phyloP scores from a whole-genome alignment of 2,113 vertebrate species.

The Leptobrachium ailaonicum region DNA sequence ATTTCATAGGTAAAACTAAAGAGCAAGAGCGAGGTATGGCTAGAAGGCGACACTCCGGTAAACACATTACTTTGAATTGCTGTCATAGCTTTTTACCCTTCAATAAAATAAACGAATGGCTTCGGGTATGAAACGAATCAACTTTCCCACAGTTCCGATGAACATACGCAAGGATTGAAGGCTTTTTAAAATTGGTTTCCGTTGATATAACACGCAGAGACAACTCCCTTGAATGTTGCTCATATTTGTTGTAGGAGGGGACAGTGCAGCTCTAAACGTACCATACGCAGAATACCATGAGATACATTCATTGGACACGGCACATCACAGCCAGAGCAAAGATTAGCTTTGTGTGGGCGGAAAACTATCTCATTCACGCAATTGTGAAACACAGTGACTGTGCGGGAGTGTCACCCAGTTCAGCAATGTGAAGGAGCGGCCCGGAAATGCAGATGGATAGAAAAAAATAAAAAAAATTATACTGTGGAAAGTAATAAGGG shows the following conservation, averaged over 20 bases:
- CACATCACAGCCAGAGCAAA: constrained; percentile 37
- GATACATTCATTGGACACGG: constrained; percentile 14
- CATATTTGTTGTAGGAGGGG: constrained; percentile 4
- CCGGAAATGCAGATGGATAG: constrained; percentile 29
- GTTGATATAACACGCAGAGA: neutral
- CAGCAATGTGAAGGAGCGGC: constrained; percentile 45
- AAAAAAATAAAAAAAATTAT: constrained; percentile 23
- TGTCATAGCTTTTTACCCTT: too few relatives aligned
- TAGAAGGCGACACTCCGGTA: too few relatives aligned
- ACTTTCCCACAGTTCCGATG: too few relatives aligned
- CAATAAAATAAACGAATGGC: too few relatives aligned
- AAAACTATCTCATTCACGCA: constrained; percentile 48
- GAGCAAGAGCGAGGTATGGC: too few relatives aligned
- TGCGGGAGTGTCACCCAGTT: constrained; percentile 41
- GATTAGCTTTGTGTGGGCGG: constrained; percentile 37
- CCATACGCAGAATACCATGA: constrained; percentile 18
- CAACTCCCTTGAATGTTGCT: neutral
- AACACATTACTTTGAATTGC: too few relatives aligned
- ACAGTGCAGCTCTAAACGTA: neutral
- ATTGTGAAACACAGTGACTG: constrained; percentile 44
- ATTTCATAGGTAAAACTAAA: too few relatives aligned
- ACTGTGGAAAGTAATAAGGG: neutral
- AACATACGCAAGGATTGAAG: neutral
- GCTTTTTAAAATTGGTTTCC: neutral
- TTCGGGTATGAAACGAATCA: too few relatives aligned